Evolutionary conservation across 2,888 invertebrate genomes (phyloP).

Genomic region (Calameuta idolon): DNA sequence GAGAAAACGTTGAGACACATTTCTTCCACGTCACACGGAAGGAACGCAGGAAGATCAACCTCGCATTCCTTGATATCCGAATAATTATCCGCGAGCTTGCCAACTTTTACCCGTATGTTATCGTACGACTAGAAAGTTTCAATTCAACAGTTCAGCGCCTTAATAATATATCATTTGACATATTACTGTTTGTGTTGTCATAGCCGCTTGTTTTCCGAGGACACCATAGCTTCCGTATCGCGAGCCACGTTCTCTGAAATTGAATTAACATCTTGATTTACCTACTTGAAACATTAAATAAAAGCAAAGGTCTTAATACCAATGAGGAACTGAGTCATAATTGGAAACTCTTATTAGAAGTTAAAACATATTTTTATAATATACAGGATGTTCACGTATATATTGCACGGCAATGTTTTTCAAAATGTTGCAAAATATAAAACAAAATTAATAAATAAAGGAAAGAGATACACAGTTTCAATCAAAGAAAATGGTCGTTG

Average conservation of each 20-base stretch:
- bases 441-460: background rate
- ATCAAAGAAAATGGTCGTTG: background rate
- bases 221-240: conserved; percentile 40
- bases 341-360: background rate
- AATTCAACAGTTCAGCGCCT: conserved; percentile 23
- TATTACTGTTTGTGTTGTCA: conserved; percentile 33
- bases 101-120: conserved; percentile 29
- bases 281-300: background rate
- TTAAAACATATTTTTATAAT: background rate
- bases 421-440: background rate
- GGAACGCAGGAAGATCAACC: conserved; percentile 21
- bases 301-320: background rate
- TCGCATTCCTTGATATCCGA: conserved; percentile 6
- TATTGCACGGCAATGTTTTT: background rate
- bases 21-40: conserved; percentile 17
- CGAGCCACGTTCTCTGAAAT: conserved; percentile 48
- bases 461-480: background rate
- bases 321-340: conserved; percentile 1
- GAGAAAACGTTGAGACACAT: too few relatives aligned
- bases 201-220: conserved; percentile 44
- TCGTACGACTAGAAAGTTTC: conserved; percentile 54
- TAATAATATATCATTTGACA: conserved; percentile 28
- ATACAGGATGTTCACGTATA: background rate
- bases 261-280: conserved; percentile 10
- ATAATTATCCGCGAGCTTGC: conserved; percentile 22